A percentile compares a stretch with the other conserved stretches of the same genome.
Conservation (phyloP, 2,797 vertebrate genomes). For the Protonibea diacanthus region DNA sequence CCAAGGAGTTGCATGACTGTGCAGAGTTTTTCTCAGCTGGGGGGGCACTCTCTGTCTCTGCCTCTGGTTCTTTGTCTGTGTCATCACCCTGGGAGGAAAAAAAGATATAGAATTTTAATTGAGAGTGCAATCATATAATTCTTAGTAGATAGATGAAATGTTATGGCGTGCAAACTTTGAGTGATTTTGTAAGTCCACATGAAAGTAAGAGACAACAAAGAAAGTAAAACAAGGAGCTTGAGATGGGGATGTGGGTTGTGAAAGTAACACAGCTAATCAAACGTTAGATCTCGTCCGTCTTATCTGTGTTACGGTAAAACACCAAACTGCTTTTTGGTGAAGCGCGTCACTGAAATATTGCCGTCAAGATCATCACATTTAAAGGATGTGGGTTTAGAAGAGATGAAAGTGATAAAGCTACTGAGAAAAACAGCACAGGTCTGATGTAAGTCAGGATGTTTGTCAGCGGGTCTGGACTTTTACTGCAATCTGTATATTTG, state of each 20-base stretch:
- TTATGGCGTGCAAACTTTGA: neutral
- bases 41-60: constrained; percentile 80
- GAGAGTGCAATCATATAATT: neutral
- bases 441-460: neutral
- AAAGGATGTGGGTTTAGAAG: constrained; percentile 70
- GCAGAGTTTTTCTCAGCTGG: constrained; percentile 82
- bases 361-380: neutral
- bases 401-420: constrained; percentile 44
- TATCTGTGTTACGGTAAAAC: constrained; percentile 8
- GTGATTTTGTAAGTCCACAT: neutral
- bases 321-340: constrained; percentile 5
- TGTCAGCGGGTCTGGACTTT: neutral
- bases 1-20: constrained; percentile 90
- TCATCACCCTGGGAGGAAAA: constrained; percentile 86
- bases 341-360: neutral
- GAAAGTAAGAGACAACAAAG: constrained; percentile 9
- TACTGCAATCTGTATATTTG: neutral
- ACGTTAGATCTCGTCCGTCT: constrained; percentile 7
- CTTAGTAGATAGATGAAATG: neutral
- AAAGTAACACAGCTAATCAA: constrained; percentile 28
- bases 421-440: constrained; percentile 27
- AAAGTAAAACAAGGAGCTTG: neutral
- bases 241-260: constrained; percentile 1
- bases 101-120: neutral
- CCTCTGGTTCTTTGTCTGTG: constrained; percentile 84